Evolutionary conservation across 2,888 invertebrate species (phyloP).

Genomic region (Hirtodrosophila histrioides): DNA sequence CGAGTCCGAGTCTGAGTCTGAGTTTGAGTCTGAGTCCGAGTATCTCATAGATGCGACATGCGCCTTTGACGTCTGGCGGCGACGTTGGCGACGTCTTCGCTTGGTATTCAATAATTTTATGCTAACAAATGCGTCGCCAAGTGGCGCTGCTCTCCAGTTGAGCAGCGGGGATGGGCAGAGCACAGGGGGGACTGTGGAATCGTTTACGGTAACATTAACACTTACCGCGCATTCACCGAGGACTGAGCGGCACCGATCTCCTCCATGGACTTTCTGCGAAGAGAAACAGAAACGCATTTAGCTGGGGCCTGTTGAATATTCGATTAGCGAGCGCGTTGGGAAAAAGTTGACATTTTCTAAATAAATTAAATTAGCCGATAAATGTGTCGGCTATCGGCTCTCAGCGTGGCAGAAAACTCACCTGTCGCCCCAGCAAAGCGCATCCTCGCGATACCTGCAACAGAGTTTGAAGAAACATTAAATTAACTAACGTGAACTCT

Average conservation of each 20-base stretch:
- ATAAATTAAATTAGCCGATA: constrained; percentile 83
- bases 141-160: constrained; percentile 62
- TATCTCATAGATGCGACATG: constrained; percentile 73
- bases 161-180: constrained; percentile 4
- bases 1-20: constrained; percentile 16
- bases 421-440: constrained; percentile 95
- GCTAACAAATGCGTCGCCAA: constrained; percentile 83
- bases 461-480: constrained; percentile 83
- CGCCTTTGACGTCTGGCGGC: constrained; percentile 76
- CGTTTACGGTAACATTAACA: constrained; percentile 84
- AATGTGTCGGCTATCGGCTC: constrained; percentile 78
- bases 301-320: constrained; percentile 65
- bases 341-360: constrained; percentile 81
- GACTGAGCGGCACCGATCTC: constrained; percentile 91
- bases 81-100: constrained; percentile 62
- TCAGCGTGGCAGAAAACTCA: constrained; percentile 85
- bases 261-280: constrained; percentile 94
- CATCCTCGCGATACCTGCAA: constrained; percentile 94
- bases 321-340: constrained; percentile 64
- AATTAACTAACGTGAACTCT: not conserved
- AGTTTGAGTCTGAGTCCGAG: constrained; percentile 39
- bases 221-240: constrained; percentile 95
- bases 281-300: constrained; percentile 83
- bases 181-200: constrained; percentile 36
- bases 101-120: constrained; percentile 83